phyloP scores from a whole-genome alignment of 1,140 invertebrate genomes.

The Xylocopa sonorina region DNA sequence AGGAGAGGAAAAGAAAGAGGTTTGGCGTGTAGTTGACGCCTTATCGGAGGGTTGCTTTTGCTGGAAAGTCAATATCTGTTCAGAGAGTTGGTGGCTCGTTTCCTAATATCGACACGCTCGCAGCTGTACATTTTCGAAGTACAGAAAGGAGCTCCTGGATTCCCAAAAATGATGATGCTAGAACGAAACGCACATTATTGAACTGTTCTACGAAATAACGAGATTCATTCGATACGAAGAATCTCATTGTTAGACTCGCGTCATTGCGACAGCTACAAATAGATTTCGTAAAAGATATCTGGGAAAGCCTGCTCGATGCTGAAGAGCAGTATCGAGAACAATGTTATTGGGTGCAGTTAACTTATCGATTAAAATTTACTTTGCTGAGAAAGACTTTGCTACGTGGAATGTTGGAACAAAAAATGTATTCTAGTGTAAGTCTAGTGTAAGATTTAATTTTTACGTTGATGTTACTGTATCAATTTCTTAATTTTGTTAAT shows the following conservation, averaged over 20 bases:
- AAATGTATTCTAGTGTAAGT: too few relatives aligned
- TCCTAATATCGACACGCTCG: neutral
- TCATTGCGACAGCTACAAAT: slow-evolving; percentile 1
- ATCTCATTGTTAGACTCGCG: neutral
- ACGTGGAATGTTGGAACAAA: too few relatives aligned
- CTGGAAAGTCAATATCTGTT: neutral
- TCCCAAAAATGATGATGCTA: neutral
- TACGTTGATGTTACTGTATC: too few relatives aligned
- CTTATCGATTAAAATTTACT: too few relatives aligned
- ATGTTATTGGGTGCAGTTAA: too few relatives aligned
- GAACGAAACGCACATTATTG: too few relatives aligned
- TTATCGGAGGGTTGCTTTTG: slow-evolving; percentile 3
- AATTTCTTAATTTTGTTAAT: too few relatives aligned
- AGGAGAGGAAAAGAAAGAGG: neutral
- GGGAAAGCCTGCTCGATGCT: too few relatives aligned
- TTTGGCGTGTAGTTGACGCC: slow-evolving; percentile 16
- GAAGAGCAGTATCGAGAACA: too few relatives aligned
- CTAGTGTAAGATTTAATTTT: too few relatives aligned
- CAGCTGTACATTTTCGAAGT: neutral
- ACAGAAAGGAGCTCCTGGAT: too few relatives aligned
- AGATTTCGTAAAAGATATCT: neutral
- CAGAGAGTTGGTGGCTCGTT: neutral
- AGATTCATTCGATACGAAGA: neutral
- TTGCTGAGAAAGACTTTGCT: too few relatives aligned
- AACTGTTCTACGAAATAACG: neutral